A percentile compares a stretch with the other conserved stretches of the same genome.
Conservation (phyloP, 2,888 invertebrate genomes). For the Heliothis peltigera region DNA sequence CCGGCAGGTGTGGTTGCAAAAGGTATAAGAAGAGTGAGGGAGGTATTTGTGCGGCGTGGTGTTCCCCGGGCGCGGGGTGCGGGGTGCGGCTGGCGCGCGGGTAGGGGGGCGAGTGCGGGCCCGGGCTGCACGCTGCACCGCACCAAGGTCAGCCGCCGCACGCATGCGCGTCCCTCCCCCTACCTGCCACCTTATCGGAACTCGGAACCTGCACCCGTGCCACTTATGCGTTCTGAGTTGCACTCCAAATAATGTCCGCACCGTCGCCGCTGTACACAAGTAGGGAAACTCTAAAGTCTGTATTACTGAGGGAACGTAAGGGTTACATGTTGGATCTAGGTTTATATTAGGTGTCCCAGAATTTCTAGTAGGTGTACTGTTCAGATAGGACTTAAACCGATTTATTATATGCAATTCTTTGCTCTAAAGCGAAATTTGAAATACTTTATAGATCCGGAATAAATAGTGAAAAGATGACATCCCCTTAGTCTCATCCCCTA, state of each 20-base stretch:
- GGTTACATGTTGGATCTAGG: background rate
- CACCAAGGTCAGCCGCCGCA: constrained; percentile 87
- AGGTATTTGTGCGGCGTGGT: constrained; percentile 70
- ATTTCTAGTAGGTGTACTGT: background rate
- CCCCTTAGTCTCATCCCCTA: background rate
- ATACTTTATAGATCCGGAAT: too few relatives aligned
- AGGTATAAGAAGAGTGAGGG: constrained; percentile 72
- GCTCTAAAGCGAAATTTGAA: too few relatives aligned
- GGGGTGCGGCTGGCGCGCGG: constrained; percentile 56
- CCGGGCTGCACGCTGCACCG: constrained; percentile 87
- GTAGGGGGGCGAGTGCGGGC: constrained; percentile 56
- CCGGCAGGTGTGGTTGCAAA: constrained; percentile 84
- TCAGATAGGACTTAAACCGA: background rate
- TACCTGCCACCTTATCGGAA: constrained; percentile 61
- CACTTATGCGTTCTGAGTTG: constrained; percentile 76
- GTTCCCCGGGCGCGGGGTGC: constrained; percentile 69
- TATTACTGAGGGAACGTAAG: constrained; percentile 6
- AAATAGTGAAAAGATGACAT: background rate
- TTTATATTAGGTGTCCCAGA: background rate
- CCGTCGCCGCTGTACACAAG: constrained; percentile 11
- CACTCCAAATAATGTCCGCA: constrained; percentile 73
- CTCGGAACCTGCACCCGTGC: constrained; percentile 76
- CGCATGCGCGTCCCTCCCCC: constrained; percentile 82
- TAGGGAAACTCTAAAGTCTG: constrained; percentile 27
- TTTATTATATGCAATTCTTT: background rate